Base-by-base conservation (phyloP, 2,797 vertebrate genomes). In the Apogon talboti region DNA sequence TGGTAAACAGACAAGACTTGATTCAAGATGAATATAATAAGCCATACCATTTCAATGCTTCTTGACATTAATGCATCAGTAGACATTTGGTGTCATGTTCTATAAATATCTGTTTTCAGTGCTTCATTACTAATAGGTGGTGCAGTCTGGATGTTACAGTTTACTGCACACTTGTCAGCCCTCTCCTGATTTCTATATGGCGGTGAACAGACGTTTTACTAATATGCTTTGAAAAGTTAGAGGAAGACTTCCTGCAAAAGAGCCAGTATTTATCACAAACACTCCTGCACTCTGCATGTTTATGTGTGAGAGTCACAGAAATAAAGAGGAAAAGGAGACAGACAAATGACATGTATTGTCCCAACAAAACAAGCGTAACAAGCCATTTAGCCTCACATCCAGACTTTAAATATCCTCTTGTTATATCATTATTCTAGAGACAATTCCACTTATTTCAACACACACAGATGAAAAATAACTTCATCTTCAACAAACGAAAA, bases 181-280 rank as follows among this genome's bases (percentile, higher is more conserved):
- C 1, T 63, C 59, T 54, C 48, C 7, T 0, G 53, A 42, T 51
- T 66, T 55, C 28, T 18, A 33, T 33, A 5, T 48, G 24, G 48
- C 56, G 37, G 63, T 14, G 59, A 76, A 60, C 72, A 78, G 53
- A 76, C 64, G 51, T 74, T 65, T 52, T 21, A 42, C 66, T 79
- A 67, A 79, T 47, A 37, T 3, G 47, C 43, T 54, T 66, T 67
- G 1, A 38, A 43, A 69, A 69, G 33, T 54, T 52, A 44, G 33
- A 66, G 37, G 47, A 52, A 24, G 61, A 67, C 45, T 52, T 13
- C 11, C 30, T 21, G 44, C 46, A n/a, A n/a, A 33, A 62, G 7
- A 56, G 33, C 12, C 58, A 3, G 21, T 35, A 43, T 67, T 62
- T 71, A 42, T 60, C 41, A 21, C 71, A 48, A 42, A 16, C 38